Percentiles rank a stretch among this genome's conserved stretches.
Evolutionary conservation across 2,888 invertebrate genomes (phyloP).

Genomic region (Cheilosia soror): DNA sequence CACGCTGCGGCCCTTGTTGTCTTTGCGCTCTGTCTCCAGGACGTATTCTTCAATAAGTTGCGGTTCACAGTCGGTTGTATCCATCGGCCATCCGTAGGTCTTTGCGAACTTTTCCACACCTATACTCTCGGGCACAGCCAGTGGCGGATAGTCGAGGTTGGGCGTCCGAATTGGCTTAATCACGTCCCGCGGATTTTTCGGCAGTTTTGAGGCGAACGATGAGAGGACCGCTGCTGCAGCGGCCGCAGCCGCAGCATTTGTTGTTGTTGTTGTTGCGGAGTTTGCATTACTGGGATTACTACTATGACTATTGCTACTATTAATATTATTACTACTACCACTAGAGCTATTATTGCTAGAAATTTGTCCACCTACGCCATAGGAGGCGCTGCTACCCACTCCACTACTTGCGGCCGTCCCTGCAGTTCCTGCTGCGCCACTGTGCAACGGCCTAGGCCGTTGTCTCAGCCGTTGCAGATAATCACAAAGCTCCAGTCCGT

Average conservation of each 20-base stretch:
- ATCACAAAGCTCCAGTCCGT: conserved; percentile 89
- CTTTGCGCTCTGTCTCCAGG: conserved; percentile 91
- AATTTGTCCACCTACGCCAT: conserved; percentile 67
- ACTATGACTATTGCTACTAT: conserved; percentile 74
- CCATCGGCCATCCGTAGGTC: conserved; percentile 83
- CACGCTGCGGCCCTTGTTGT: conserved; percentile 87
- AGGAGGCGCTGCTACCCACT: conserved; percentile 43
- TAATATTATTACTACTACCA: conserved; percentile 70
- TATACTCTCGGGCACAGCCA: conserved; percentile 85
- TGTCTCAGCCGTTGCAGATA: conserved; percentile 82
- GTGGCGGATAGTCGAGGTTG: conserved; percentile 86
- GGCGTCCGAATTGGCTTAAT: conserved; percentile 88
- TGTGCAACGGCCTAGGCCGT: conserved; percentile 78
- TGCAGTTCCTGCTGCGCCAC: conserved; percentile 64
- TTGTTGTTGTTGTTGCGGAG: conserved; percentile 56
- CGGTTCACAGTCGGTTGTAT: conserved; percentile 88
- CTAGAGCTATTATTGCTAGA: conserved; percentile 74
- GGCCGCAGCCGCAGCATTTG: conserved; percentile 49
- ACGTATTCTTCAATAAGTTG: conserved; percentile 94
- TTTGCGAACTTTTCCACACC: conserved; percentile 83
- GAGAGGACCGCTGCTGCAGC: conserved; percentile 81
- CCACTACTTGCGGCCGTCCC: conserved; percentile 82
- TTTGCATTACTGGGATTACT: conserved; percentile 71
- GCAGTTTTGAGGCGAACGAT: conserved; percentile 82
- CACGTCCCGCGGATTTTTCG: conserved; percentile 84